Conservation (phyloP, 2,888 invertebrate species). For the Trachelus tabidus region DNA sequence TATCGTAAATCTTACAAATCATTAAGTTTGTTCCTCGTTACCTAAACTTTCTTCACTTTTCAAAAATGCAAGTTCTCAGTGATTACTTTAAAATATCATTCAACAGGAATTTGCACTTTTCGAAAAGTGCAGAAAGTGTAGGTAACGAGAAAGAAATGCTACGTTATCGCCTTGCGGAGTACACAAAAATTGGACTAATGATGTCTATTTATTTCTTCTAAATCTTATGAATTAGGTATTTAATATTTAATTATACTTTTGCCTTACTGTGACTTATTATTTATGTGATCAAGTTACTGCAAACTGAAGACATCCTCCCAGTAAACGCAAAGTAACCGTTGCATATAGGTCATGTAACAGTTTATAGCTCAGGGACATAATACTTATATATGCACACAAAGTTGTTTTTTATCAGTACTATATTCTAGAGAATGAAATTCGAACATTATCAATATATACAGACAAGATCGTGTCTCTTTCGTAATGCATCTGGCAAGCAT, state of each 20-base stretch:
- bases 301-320: background rate
- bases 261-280: background rate
- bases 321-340: background rate
- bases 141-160: no score
- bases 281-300: background rate
- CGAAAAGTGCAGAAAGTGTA: no score
- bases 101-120: no score
- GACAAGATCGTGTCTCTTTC: no score
- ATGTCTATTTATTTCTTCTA: no score
- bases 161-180: background rate
- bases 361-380: background rate
- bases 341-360: background rate
- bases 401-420: background rate
- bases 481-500: background rate
- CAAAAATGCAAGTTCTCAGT: no score
- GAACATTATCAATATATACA: background rate
- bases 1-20: background rate
- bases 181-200: no score
- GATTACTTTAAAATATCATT: no score
- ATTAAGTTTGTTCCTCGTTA: background rate
- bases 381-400: background rate
- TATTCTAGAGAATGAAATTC: background rate
- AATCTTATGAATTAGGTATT: no score
- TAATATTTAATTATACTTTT: no score
- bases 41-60: no score